phyloP scores from a whole-genome alignment of 2,888 invertebrate genomes.

The Apotomis turbidana region DNA sequence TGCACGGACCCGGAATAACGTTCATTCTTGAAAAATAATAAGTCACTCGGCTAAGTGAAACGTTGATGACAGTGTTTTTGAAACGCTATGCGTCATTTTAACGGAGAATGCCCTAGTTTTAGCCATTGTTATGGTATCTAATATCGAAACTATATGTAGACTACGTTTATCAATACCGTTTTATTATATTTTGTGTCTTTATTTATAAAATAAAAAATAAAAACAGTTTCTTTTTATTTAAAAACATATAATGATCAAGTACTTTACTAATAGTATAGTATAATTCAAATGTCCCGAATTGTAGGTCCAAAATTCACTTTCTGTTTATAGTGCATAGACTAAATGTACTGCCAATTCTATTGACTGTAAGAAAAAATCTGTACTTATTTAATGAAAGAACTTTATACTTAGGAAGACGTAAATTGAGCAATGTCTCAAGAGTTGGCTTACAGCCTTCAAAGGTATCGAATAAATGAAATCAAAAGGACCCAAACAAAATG shows the following conservation, averaged over 20 bases:
- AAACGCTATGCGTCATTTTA: constrained; percentile 18
- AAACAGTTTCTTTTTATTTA: too few species aligned
- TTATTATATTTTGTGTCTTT: too few species aligned
- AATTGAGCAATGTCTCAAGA: background rate
- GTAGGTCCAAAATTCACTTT: too few species aligned
- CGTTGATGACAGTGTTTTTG: constrained; percentile 38
- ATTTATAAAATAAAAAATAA: too few species aligned
- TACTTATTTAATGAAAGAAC: background rate
- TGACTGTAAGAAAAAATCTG: too few species aligned
- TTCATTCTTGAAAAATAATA: constrained; percentile 43
- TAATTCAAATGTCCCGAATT: too few species aligned
- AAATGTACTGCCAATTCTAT: too few species aligned
- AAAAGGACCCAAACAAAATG: constrained; percentile 6
- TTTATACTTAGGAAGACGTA: background rate
- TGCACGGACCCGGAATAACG: constrained; percentile 44
- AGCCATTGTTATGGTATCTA: background rate
- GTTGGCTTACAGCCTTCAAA: background rate
- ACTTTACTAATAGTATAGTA: too few species aligned
- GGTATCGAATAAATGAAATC: background rate
- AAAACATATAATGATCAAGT: too few species aligned
- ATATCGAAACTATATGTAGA: background rate
- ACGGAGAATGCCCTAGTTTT: background rate
- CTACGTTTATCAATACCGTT: too few species aligned
- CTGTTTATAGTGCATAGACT: too few species aligned
- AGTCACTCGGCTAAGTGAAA: constrained; percentile 41